A percentile compares a stretch with the other conserved stretches of the same genome.
Conservation (phyloP, 2,797 vertebrate species). For the Sebastes diploproa region DNA sequence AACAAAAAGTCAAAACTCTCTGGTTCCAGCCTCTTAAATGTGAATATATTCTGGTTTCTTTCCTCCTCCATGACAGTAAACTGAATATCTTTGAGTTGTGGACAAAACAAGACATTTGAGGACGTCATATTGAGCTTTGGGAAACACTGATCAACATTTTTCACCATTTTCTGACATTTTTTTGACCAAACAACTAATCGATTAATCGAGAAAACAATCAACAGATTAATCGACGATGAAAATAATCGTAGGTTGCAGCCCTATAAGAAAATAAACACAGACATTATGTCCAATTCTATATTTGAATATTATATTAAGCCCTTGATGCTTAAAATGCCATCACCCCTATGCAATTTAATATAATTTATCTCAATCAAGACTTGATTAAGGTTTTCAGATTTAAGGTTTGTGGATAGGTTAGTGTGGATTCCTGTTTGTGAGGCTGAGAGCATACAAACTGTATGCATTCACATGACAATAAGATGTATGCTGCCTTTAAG, state of each 20-base stretch:
- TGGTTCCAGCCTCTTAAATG: too few species aligned
- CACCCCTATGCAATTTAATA: background rate
- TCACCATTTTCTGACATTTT: too few species aligned
- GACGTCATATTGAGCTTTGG: too few species aligned
- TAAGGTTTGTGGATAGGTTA: background rate
- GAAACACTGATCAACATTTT: too few species aligned
- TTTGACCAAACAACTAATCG: too few species aligned
- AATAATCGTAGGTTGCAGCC: fast-evolving
- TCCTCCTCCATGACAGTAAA: too few species aligned
- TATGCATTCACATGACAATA: background rate
- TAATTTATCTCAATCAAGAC: background rate
- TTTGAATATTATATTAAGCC: background rate
- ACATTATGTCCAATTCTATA: background rate
- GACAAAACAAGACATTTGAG: too few species aligned
- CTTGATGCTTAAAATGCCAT: background rate
- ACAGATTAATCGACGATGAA: too few species aligned
- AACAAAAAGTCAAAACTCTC: too few species aligned
- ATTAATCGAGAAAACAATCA: too few species aligned
- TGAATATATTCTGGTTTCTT: too few species aligned
- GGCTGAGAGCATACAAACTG: background rate
- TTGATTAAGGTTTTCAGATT: background rate
- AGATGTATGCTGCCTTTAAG: background rate
- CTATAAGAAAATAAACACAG: background rate
- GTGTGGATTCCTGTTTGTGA: background rate
- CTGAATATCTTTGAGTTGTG: too few species aligned